Evolutionary conservation across 53 echinoderm and acorn worm species (phyloP).

Genomic region (Paracentrotus lividus): DNA sequence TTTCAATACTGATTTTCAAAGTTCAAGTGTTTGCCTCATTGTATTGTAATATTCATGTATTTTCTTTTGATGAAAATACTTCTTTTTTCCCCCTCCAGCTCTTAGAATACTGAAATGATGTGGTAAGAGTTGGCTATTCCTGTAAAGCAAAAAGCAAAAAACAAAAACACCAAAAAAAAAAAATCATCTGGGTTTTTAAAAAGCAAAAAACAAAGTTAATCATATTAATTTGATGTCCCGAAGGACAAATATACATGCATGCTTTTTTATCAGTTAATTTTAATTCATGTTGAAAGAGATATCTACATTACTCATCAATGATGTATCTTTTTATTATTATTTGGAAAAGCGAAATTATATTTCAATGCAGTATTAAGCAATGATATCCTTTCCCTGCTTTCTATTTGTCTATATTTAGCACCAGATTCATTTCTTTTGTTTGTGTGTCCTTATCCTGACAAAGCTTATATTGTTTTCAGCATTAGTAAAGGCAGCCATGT

Average conservation of each 20-base stretch:
- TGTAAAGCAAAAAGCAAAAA: no score
- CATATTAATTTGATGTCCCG: no score
- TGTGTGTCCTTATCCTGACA: not conserved
- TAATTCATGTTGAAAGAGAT: not conserved
- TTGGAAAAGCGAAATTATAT: not conserved
- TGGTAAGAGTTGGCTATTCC: no score
- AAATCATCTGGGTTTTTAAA: no score
- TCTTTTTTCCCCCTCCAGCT: no score
- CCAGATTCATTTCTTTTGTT: not conserved
- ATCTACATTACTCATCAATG: not conserved
- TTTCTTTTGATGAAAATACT: no score
- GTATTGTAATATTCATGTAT: no score
- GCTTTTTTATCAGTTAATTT: not conserved
- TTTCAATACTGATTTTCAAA: no score
- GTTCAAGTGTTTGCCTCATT: no score
- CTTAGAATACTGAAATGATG: no score
- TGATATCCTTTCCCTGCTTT: not conserved
- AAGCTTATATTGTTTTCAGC: not conserved
- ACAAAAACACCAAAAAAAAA: no score
- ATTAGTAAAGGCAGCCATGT: not conserved
- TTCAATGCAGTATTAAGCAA: not conserved
- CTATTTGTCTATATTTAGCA: conserved; percentile 9
- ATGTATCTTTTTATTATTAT: not conserved
- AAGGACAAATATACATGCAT: not conserved
- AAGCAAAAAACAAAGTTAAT: no score